Conservation (phyloP, 1,140 invertebrate genomes). For the Heliconius congener region DNA sequence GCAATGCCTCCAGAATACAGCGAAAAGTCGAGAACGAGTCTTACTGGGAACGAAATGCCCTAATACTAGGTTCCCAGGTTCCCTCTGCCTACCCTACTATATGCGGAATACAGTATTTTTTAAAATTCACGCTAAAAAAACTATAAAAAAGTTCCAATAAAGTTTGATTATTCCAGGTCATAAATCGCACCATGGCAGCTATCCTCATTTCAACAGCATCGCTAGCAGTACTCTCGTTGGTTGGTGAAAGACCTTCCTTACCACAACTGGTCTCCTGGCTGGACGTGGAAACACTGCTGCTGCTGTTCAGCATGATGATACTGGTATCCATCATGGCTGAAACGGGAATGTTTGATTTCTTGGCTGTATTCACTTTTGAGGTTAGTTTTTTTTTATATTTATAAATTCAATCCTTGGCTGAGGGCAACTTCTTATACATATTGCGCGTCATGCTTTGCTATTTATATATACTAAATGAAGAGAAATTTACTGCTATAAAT, state of each 20-base stretch:
- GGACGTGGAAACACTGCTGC: slow-evolving; percentile 91
- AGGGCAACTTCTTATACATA: too few species aligned
- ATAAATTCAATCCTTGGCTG: too few species aligned
- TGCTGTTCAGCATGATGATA: slow-evolving; percentile 97
- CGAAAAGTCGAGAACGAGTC: too few species aligned
- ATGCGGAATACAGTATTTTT: too few species aligned
- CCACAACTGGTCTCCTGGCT: slow-evolving; percentile 92
- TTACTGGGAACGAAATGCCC: too few species aligned
- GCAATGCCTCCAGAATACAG: too few species aligned
- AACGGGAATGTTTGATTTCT: slow-evolving; percentile 94
- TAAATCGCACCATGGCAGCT: slow-evolving; percentile 91
- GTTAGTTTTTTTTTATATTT: neutral
- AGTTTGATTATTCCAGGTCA: slow-evolving; percentile 73
- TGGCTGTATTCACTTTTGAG: slow-evolving; percentile 91
- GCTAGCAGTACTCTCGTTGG: slow-evolving; percentile 87
- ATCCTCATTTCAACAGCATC: slow-evolving; percentile 89
- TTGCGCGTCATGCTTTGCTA: too few species aligned
- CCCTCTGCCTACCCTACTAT: too few species aligned
- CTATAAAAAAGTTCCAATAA: neutral
- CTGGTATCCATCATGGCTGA: slow-evolving; percentile 93
- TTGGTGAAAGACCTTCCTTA: slow-evolving; percentile 89
- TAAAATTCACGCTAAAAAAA: too few species aligned
- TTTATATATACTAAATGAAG: too few species aligned
- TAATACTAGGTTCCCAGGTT: too few species aligned
- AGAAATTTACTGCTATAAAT: too few species aligned